phyloP scores from a whole-genome alignment of 2,797 vertebrate genomes.

The Halcyon smyrnensis region DNA sequence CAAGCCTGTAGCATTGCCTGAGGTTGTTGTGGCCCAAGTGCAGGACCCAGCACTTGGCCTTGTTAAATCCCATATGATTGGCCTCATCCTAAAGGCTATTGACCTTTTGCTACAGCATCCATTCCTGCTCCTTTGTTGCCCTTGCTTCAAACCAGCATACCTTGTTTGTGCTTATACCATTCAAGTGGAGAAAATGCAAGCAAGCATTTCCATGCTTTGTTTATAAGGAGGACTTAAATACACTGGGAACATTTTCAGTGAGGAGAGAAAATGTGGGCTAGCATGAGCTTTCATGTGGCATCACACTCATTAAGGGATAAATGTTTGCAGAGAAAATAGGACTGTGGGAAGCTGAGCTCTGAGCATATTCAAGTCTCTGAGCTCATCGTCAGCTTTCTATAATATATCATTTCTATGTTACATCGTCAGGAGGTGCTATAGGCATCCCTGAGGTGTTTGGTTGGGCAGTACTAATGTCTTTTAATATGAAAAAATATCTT shows the following conservation, averaged over 20 bases:
- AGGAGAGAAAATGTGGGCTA: constrained; percentile 20
- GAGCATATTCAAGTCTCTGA: not conserved
- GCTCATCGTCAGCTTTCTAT: not conserved
- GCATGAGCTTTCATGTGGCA: constrained; percentile 22
- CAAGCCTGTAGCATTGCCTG: too few species aligned
- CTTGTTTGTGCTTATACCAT: not conserved
- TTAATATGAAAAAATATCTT: not conserved
- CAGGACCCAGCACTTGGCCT: too few species aligned
- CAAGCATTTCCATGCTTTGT: not conserved
- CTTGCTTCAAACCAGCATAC: not conserved
- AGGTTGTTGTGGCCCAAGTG: too few species aligned
- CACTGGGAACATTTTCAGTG: constrained; percentile 29
- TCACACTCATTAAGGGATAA: constrained; percentile 35
- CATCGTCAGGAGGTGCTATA: not conserved
- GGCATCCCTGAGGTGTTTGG: not conserved
- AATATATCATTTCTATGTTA: not conserved
- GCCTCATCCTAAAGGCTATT: too few species aligned
- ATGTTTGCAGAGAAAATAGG: constrained; percentile 30
- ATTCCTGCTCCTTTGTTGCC: not conserved
- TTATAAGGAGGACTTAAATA: not conserved
- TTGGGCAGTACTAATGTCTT: not conserved
- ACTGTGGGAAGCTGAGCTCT: constrained; percentile 15
- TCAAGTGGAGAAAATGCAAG: not conserved
- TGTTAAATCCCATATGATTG: too few species aligned
- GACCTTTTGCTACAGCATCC: not conserved